Base-by-base conservation (phyloP, 2,113 vertebrate species). In the Alethe castanea region DNA sequence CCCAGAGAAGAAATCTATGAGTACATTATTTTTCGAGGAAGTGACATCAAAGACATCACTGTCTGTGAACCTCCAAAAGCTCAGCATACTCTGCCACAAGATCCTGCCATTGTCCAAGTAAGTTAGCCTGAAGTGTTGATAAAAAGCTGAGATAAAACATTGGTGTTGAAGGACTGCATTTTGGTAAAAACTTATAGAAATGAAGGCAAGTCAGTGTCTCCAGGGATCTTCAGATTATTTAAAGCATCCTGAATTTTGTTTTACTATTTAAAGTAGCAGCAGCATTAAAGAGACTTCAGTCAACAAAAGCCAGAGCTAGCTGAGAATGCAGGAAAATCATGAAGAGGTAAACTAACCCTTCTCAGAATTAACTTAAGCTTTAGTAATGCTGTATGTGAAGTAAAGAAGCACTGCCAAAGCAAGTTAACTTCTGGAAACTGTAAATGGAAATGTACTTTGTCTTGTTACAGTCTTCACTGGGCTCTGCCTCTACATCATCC, bases 61-160 rank as follows among this genome's bases (percentile, higher is more conserved):
- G 98, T 99, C 44, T 99, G 99, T 92, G 99, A 99, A 89, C 98
- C 98, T 83, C 99, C 98, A 9, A 99, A 98, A 92, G 98, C 98
- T n/a, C 98, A 98, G 60, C 99, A 98, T 83, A 95, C 98, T 33
- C 97, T 99, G 24, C 99, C 99, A 31, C 98, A 98, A 70, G 99
- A 99, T 92, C 99, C 99, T 91, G 99, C 99, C 20, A 99, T 99
- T 33, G 98, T 99, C 50, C 99, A 99, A 97, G 99, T 99, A 92
- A 83, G 96, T 96, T 74, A 86, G 31, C 40, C 36, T 64, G 36
- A 74, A 67, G 64, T 28, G 13, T 42, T 78, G 31, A 3, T 81
- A 24, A 78, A 79, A 60, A 72, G 14, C 48, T 88, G 3, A 77
- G 74, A 28, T 90, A 66, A 66, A 83, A 57, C 17, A 6, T 5